phyloP scores from a whole-genome alignment of 2,113 vertebrate species.

The Phrynosoma platyrhinos region DNA sequence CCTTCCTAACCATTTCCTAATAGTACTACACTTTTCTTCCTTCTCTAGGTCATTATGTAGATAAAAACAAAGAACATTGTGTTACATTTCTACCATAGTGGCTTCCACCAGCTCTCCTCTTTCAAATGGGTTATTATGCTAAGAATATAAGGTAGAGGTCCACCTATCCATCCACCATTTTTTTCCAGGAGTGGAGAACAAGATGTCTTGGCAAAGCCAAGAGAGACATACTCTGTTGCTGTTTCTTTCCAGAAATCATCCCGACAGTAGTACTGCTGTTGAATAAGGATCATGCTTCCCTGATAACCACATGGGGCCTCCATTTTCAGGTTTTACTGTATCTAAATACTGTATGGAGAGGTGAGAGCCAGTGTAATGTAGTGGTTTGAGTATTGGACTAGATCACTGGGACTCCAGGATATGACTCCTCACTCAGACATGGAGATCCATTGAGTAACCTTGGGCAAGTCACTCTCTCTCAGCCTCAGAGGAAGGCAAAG shows the following conservation, averaged over 20 bases:
- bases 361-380: neutral
- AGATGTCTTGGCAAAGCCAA: neutral
- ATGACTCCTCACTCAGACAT: too few relatives aligned
- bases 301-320: neutral
- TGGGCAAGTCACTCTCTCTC: too few relatives aligned
- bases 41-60: neutral
- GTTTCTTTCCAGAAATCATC: neutral
- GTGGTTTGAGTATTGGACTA: too few relatives aligned
- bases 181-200: neutral
- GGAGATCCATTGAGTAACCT: too few relatives aligned
- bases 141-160: neutral
- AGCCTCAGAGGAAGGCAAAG: too few relatives aligned
- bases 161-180: neutral
- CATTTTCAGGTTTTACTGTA: neutral
- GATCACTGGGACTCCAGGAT: too few relatives aligned
- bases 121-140: conserved; percentile 5
- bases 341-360: neutral
- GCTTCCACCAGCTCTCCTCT: conserved; percentile 3
- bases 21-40: neutral
- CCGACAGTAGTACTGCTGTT: neutral
- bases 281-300: neutral
- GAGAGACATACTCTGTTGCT: too few relatives aligned
- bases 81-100: conserved; percentile 20
- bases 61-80: neutral
- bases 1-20: conserved; percentile 21